Conservation (phyloP, 2,113 vertebrate genomes). For the Lethenteron camtschaticum region DNA sequence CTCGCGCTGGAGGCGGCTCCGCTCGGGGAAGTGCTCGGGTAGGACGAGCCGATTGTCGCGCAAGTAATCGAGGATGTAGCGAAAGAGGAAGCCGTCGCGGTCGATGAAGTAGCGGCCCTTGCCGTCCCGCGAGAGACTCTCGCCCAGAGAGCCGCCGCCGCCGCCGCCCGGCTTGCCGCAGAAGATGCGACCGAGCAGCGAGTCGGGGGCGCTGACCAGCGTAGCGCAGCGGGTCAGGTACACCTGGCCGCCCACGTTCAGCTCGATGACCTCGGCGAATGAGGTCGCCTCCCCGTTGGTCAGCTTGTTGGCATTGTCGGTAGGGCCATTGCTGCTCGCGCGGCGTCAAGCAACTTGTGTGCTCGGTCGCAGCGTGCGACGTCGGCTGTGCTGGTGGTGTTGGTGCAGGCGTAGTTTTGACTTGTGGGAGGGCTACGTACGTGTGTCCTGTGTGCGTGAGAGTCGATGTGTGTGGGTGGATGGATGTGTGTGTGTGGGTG, state of each 20-base stretch:
- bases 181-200: constrained; percentile 77
- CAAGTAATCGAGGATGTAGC: constrained; percentile 79
- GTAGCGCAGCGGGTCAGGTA: constrained; percentile 74
- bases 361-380: too few relatives aligned
- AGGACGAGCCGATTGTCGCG: constrained; percentile 64
- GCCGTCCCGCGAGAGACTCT: constrained; percentile 49
- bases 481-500: too few relatives aligned
- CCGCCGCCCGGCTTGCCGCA: constrained; percentile 37
- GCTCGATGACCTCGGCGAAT: constrained; percentile 65
- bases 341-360: too few relatives aligned
- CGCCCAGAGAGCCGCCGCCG: too few relatives aligned
- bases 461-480: too few relatives aligned
- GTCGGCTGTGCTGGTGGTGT: too few relatives aligned
- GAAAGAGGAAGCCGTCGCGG: constrained; percentile 82
- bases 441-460: too few relatives aligned
- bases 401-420: too few relatives aligned
- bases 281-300: constrained; percentile 30
- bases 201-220: constrained; percentile 60
- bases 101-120: constrained; percentile 88
- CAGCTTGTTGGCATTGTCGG: constrained; percentile 24
- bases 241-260: constrained; percentile 83
- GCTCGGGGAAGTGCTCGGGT: constrained; percentile 80
- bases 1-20: constrained; percentile 58
- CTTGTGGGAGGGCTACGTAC: too few relatives aligned
- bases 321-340: constrained; percentile 36